These are phyloP conservation scores for Nansenia antarctica DNA, from an alignment of 2,113 vertebrate genomes.

Conservation along the genomic window DNA sequence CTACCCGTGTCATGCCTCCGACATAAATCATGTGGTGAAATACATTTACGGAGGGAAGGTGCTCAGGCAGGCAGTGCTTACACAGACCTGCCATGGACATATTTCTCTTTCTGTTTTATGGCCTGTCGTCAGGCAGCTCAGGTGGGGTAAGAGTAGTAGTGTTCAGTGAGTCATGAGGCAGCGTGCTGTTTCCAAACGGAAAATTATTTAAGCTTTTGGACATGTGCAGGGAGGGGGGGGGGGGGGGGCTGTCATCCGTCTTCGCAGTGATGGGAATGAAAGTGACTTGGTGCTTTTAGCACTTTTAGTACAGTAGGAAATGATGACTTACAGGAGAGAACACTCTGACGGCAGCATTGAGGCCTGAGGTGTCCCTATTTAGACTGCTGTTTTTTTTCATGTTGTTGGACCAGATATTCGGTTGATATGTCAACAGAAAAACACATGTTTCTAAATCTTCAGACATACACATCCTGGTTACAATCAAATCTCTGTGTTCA, in stretches of 20 bases:
- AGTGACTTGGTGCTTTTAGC: conserved; percentile 13
- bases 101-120: conserved; percentile 36
- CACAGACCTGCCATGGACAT: conserved; percentile 13
- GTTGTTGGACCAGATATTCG: too few relatives aligned
- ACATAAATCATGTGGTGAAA: conserved; percentile 42
- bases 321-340: neutral
- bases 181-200: conserved; percentile 31
- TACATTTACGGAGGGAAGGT: conserved; percentile 22
- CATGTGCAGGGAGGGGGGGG: neutral
- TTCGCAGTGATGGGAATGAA: too few relatives aligned
- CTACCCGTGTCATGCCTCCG: neutral
- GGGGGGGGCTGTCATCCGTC: neutral
- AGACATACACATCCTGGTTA: too few relatives aligned
- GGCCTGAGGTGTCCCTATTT: too few relatives aligned
- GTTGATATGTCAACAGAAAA: too few relatives aligned
- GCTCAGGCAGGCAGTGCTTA: conserved; percentile 34
- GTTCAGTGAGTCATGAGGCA: conserved; percentile 35
- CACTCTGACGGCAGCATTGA: neutral
- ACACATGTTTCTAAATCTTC: too few relatives aligned
- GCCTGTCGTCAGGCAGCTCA: conserved; percentile 26
- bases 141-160: conserved; percentile 28
- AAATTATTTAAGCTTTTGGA: neutral
- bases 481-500: too few relatives aligned
- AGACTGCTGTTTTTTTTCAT: too few relatives aligned
- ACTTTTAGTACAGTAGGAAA: conserved; percentile 42